phyloP scores from a whole-genome alignment of 2,797 vertebrate genomes.

The Lagocephalus sceleratus region DNA sequence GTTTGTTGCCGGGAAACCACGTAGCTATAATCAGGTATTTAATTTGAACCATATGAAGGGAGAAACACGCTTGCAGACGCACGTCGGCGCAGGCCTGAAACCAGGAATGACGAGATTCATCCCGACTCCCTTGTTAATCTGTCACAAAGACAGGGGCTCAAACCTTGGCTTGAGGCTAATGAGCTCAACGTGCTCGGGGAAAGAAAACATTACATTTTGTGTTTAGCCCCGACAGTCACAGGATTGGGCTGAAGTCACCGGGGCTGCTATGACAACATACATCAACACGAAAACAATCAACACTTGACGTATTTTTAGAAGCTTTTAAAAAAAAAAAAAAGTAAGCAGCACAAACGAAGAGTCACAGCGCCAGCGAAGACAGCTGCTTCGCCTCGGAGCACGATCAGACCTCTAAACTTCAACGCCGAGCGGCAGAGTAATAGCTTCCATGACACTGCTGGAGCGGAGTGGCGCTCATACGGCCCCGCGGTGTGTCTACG shows the following conservation, averaged over 20 bases:
- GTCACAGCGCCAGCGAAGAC: slow-evolving; percentile 10
- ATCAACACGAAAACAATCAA: not conserved
- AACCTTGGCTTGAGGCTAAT: slow-evolving; percentile 12
- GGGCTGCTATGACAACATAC: not conserved
- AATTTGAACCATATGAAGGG: slow-evolving; percentile 70
- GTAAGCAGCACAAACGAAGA: not conserved
- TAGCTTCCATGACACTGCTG: slow-evolving; percentile 64
- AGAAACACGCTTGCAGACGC: slow-evolving; percentile 57
- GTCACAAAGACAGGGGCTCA: slow-evolving; percentile 13
- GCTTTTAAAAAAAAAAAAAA: not conserved
- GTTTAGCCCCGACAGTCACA: slow-evolving; percentile 10
- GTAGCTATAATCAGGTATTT: slow-evolving; percentile 51
- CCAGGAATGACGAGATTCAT: slow-evolving; percentile 31
- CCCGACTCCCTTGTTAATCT: slow-evolving; percentile 34
- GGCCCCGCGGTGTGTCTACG: slow-evolving; percentile 40
- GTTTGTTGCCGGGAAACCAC: slow-evolving; percentile 69
- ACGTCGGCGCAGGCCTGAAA: slow-evolving; percentile 41
- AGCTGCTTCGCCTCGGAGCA: slow-evolving; percentile 10
- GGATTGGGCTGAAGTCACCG: slow-evolving; percentile 14
- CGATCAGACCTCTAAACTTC: slow-evolving; percentile 25
- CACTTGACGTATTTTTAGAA: not conserved
- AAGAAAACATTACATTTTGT: not conserved
- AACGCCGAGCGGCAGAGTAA: slow-evolving; percentile 56
- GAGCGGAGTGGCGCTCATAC: slow-evolving; percentile 54
- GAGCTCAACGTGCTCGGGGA: slow-evolving; percentile 4